Conservation (phyloP, 2,888 invertebrate genomes). For the Euplexia lucipara region DNA sequence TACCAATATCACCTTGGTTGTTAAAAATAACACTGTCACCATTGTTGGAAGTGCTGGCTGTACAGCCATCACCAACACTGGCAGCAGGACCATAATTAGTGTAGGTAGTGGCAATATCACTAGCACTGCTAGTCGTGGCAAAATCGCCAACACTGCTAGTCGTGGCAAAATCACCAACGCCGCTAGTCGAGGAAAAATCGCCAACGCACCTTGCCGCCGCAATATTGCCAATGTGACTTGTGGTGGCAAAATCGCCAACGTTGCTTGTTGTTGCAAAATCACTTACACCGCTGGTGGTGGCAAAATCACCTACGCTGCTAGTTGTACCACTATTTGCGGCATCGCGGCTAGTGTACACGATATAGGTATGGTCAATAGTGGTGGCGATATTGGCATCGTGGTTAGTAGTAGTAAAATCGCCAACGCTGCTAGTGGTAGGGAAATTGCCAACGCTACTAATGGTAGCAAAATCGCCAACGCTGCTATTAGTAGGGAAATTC, state of each 20-base stretch:
- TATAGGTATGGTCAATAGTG: too few relatives aligned
- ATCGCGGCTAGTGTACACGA: too few relatives aligned
- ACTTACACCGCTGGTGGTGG: too few relatives aligned
- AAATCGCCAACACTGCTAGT: not conserved
- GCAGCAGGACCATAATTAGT: not conserved
- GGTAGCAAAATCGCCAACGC: not conserved
- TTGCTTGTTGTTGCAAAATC: too few relatives aligned
- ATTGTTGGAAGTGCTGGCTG: not conserved
- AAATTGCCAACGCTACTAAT: not conserved
- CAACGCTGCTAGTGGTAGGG: not conserved
- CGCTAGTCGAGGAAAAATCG: too few relatives aligned
- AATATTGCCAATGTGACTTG: too few relatives aligned
- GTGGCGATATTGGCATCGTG: not conserved
- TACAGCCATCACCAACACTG: not conserved
- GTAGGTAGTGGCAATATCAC: not conserved
- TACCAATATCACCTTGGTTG: slow-evolving; percentile 3
- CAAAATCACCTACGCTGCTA: too few relatives aligned
- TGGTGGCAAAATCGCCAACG: too few relatives aligned
- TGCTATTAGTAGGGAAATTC: not conserved
- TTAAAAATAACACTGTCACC: not conserved
- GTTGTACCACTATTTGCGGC: too few relatives aligned
- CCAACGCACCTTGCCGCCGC: too few relatives aligned
- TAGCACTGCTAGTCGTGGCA: not conserved
- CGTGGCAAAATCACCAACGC: not conserved
- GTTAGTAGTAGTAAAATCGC: not conserved